Conservation (phyloP, 2,113 vertebrate genomes). For the Tamias sibiricus region DNA sequence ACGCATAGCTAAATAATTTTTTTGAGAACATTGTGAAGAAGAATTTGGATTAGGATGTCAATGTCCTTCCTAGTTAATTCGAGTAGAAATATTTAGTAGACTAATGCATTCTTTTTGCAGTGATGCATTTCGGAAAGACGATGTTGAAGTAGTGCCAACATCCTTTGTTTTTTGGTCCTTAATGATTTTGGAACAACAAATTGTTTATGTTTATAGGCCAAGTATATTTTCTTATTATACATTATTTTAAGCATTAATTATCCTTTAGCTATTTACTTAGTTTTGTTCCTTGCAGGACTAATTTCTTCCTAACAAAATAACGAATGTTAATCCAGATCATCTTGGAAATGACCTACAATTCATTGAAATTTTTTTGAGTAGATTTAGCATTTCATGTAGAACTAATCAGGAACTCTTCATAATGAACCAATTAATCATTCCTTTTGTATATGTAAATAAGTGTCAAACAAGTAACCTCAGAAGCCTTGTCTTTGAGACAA, state of each 20-base stretch:
- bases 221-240: slow-evolving; percentile 57
- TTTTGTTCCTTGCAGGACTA: slow-evolving; percentile 30
- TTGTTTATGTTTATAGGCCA: slow-evolving; percentile 21
- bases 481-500: background rate
- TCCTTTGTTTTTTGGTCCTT: slow-evolving; percentile 40
- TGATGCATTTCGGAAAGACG: slow-evolving; percentile 38
- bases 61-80: background rate
- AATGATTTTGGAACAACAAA: slow-evolving; percentile 61
- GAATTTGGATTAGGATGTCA: slow-evolving; percentile 23
- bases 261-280: slow-evolving; percentile 37
- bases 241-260: slow-evolving; percentile 64
- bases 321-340: slow-evolving; percentile 10
- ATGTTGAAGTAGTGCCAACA: slow-evolving; percentile 23
- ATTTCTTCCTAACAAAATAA: slow-evolving; percentile 51
- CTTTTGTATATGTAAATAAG: background rate
- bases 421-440: background rate
- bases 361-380: slow-evolving; percentile 5
- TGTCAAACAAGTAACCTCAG: slow-evolving; percentile 5
- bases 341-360: slow-evolving; percentile 52
- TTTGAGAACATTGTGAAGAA: background rate
- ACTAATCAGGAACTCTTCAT: background rate
- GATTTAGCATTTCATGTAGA: background rate
- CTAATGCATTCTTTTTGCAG: background rate
- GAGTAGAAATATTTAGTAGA: background rate
- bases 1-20: background rate